phyloP scores from a whole-genome alignment of 2,797 vertebrate genomes.

The Cryptoprocta ferox region DNA sequence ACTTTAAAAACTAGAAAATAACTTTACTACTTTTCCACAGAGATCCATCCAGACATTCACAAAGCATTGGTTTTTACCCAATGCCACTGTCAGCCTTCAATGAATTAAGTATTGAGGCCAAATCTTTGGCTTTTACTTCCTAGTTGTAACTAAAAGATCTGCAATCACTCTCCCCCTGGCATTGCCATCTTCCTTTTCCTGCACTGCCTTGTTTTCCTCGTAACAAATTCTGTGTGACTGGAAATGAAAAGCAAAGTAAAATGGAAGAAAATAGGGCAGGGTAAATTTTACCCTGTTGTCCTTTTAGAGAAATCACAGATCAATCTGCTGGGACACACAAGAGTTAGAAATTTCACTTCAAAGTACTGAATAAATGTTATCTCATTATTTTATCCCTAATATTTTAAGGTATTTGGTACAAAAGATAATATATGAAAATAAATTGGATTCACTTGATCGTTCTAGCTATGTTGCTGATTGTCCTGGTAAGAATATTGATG shows the following conservation, averaged over 20 bases:
- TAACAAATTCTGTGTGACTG: neutral
- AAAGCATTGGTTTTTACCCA: neutral
- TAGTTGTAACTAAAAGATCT: neutral
- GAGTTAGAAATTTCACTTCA: neutral
- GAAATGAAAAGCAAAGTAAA: neutral
- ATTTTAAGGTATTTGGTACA: constrained; percentile 11
- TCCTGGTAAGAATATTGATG: constrained; percentile 28
- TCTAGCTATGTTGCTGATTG: constrained; percentile 11
- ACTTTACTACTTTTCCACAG: neutral
- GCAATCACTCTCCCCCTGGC: neutral
- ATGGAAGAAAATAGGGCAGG: neutral
- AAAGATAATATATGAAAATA: constrained; percentile 53
- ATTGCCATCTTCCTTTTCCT: neutral
- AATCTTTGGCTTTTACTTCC: neutral
- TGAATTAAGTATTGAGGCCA: neutral
- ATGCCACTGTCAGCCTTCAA: neutral
- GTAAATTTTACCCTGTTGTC: neutral
- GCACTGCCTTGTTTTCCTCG: neutral
- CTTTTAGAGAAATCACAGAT: constrained; percentile 31
- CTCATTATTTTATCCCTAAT: constrained; percentile 22
- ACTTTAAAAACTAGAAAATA: constrained; percentile 58
- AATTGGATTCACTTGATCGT: constrained; percentile 5
- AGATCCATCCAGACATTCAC: neutral
- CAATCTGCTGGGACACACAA: neutral
- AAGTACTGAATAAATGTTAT: constrained; percentile 10